Percentiles rank a stretch among this genome's conserved stretches.
Evolutionary conservation across 2,797 vertebrate genomes (phyloP).

Genomic region (Characodon lateralis): DNA sequence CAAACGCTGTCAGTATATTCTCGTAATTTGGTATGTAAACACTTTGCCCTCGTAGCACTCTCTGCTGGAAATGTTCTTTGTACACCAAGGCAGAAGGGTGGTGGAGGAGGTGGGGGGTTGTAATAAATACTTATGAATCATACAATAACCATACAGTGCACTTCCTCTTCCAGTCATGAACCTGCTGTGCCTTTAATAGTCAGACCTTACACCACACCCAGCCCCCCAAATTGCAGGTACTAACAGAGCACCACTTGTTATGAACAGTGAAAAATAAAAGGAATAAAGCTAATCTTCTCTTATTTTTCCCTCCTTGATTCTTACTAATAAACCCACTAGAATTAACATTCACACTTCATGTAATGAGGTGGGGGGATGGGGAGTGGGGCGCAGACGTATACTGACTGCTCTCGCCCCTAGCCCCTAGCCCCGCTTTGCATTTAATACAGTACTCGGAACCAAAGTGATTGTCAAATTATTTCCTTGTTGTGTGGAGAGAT

Average conservation of each 20-base stretch:
- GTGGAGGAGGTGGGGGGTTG: slow-evolving; percentile 37
- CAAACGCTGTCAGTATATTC: slow-evolving; percentile 84
- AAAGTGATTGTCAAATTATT: slow-evolving; percentile 85
- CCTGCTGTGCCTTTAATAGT: slow-evolving; percentile 43
- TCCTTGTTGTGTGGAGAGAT: slow-evolving; percentile 83
- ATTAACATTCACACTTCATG: slow-evolving; percentile 87
- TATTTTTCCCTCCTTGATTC: slow-evolving; percentile 77
- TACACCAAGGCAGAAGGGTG: slow-evolving; percentile 54
- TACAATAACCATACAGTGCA: slow-evolving; percentile 79
- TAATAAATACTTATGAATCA: slow-evolving; percentile 85
- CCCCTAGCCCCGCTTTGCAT: slow-evolving; percentile 85
- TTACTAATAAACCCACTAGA: slow-evolving; percentile 87
- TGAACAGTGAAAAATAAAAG: slow-evolving; percentile 73
- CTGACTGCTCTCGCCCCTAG: slow-evolving; percentile 84
- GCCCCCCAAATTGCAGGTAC: slow-evolving; percentile 65
- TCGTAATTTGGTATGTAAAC: slow-evolving; percentile 87
- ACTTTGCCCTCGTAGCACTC: slow-evolving; percentile 81
- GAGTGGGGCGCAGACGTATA: slow-evolving; percentile 71
- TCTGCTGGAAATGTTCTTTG: slow-evolving; percentile 81
- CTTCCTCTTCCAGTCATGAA: slow-evolving; percentile 32
- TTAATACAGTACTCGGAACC: slow-evolving; percentile 86
- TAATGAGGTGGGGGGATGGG: slow-evolving; percentile 78
- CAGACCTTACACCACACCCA: background rate
- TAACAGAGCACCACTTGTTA: slow-evolving; percentile 75
- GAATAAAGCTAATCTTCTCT: slow-evolving; percentile 71